Conservation (phyloP, 92 coral and sea anemone species). For the Phenganax subtilis region DNA sequence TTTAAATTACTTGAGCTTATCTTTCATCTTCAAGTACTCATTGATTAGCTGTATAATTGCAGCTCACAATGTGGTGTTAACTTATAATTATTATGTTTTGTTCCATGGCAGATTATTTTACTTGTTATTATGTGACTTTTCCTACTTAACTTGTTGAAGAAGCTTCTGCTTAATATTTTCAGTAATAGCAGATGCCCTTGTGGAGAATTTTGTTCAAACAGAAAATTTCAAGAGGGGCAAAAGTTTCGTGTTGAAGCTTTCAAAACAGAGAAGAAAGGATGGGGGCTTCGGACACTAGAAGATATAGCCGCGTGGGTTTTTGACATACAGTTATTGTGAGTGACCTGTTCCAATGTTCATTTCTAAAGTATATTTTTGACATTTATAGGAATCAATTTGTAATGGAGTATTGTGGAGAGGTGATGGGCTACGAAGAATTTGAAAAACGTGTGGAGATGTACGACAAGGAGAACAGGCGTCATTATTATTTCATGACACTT, state of each 20-base stretch:
- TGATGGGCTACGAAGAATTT: conserved; percentile 89
- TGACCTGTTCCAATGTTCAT: neutral
- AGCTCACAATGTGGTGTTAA: neutral
- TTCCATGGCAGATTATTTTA: too few relatives aligned
- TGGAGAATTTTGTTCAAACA: conserved; percentile 75
- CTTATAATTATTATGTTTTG: too few relatives aligned
- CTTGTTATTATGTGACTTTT: too few relatives aligned
- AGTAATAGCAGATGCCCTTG: conserved; percentile 88
- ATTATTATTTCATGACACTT: conserved; percentile 95
- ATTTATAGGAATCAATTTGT: conserved; percentile 79
- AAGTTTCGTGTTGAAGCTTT: conserved; percentile 85
- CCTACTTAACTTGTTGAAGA: too few relatives aligned
- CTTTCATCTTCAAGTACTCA: neutral
- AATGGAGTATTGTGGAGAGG: conserved; percentile 97
- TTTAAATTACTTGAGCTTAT: neutral
- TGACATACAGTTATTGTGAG: neutral
- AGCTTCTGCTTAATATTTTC: neutral
- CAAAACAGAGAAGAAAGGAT: conserved; percentile 89
- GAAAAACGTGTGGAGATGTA: conserved; percentile 85
- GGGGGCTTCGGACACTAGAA: conserved; percentile 83
- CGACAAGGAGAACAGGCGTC: conserved; percentile 83
- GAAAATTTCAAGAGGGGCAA: conserved; percentile 93
- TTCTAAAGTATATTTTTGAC: neutral
- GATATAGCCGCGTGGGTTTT: conserved; percentile 73
- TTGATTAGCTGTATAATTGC: neutral